phyloP scores from a whole-genome alignment of 2,888 invertebrate species.

The Apeira syringaria region DNA sequence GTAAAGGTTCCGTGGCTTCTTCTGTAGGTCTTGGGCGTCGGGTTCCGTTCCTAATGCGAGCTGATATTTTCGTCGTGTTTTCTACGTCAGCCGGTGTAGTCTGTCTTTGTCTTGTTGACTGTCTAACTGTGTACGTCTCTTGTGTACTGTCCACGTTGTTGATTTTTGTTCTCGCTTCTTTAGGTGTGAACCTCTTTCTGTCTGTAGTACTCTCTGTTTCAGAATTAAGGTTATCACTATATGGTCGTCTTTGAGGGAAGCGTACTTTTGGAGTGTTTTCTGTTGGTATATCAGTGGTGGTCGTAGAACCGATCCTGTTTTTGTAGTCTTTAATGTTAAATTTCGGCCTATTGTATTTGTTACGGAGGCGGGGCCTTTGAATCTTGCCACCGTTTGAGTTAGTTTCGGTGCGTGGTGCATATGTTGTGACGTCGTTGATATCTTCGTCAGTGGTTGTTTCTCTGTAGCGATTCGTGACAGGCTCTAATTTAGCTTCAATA shows the following conservation, averaged over 20 bases:
- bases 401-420: conserved; percentile 52
- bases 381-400: conserved; percentile 51
- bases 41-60: conserved; percentile 66
- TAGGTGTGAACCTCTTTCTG: conserved; percentile 79
- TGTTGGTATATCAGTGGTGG: conserved; percentile 65
- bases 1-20: conserved; percentile 56
- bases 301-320: conserved; percentile 84
- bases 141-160: conserved; percentile 58
- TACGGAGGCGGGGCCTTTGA: conserved; percentile 66
- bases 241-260: conserved; percentile 77
- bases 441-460: conserved; percentile 54
- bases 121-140: conserved; percentile 54
- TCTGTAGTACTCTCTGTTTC: conserved; percentile 73
- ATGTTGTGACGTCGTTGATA: conserved; percentile 51
- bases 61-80: conserved; percentile 68
- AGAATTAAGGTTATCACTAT: conserved; percentile 52
- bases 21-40: conserved; percentile 68
- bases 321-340: conserved; percentile 92
- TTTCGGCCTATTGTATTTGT: conserved; percentile 86
- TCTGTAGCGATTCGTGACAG: conserved; percentile 39
- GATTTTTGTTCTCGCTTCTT: conserved; percentile 68
- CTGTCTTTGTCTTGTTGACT: conserved; percentile 58
- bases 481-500: conserved; percentile 66
- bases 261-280: conserved; percentile 67
- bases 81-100: conserved; percentile 58